Evolutionary conservation across 2,113 vertebrate species (phyloP).

Genomic region (Calidris pugnax): DNA sequence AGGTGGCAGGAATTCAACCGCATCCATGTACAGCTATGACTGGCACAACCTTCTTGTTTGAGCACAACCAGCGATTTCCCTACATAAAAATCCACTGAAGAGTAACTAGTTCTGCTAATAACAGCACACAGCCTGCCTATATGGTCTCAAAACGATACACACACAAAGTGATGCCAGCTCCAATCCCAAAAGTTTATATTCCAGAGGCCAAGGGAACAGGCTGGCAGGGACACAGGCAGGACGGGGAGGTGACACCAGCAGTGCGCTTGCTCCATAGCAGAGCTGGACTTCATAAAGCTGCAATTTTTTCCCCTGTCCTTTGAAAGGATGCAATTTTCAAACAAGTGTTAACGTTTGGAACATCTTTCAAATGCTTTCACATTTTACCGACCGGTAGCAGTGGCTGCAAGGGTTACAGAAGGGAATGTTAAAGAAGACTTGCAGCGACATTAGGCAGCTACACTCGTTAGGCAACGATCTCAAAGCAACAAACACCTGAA

Average conservation of each 20-base stretch:
- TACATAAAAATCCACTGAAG: neutral
- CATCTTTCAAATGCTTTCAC: neutral
- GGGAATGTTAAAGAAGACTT: neutral
- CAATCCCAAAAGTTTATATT: neutral
- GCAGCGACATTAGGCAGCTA: neutral
- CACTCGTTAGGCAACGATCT: neutral
- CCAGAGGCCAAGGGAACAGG: neutral
- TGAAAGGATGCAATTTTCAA: neutral
- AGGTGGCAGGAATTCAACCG: neutral
- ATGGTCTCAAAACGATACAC: rapidly evolving
- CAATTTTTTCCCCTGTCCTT: neutral
- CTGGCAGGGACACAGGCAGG: neutral
- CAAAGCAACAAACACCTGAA: neutral
- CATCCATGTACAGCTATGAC: neutral
- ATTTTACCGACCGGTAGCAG: neutral
- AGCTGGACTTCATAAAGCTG: neutral
- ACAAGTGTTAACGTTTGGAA: rapidly evolving
- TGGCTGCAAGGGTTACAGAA: neutral
- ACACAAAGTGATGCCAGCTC: neutral
- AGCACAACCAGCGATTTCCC: neutral
- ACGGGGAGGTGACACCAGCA: neutral
- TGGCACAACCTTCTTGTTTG: neutral
- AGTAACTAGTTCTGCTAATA: neutral
- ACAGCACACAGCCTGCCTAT: neutral
- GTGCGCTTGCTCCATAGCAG: neutral